Evolutionary conservation across 2,888 invertebrate genomes (phyloP).

Genomic region (Incurvaria masculella): DNA sequence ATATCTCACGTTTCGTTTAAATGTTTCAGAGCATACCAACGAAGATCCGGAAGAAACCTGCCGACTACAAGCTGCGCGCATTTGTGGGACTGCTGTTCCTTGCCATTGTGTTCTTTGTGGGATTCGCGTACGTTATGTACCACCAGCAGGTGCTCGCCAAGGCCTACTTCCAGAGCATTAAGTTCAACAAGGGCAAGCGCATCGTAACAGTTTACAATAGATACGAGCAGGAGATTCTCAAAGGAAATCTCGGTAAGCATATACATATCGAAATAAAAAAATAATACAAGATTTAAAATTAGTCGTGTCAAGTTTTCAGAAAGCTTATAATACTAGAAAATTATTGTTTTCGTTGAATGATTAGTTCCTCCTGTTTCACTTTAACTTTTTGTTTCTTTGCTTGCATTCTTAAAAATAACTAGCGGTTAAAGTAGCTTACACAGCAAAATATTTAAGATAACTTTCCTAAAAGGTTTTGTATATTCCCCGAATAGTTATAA

Average conservation of each 20-base stretch:
- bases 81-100: slow-evolving; percentile 81
- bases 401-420: no score
- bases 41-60: slow-evolving; percentile 67
- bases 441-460: no score
- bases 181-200: slow-evolving; percentile 77
- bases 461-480: no score
- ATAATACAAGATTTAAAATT: no score
- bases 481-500: no score
- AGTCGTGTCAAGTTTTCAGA: no score
- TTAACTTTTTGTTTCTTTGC: no score
- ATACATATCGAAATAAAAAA: background rate
- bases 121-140: slow-evolving; percentile 80
- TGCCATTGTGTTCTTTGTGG: slow-evolving; percentile 76
- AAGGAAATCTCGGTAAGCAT: slow-evolving; percentile 58
- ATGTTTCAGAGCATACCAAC: slow-evolving; percentile 70
- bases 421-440: no score
- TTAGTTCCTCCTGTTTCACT: no score
- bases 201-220: slow-evolving; percentile 69
- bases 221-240: slow-evolving; percentile 67
- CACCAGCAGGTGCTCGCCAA: slow-evolving; percentile 77
- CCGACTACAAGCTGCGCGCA: slow-evolving; percentile 75
- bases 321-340: no score
- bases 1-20: background rate
- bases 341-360: no score
- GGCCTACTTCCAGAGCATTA: slow-evolving; percentile 79